phyloP scores from a whole-genome alignment of 2,797 vertebrate genomes.

The Sebastes melanostomus region DNA sequence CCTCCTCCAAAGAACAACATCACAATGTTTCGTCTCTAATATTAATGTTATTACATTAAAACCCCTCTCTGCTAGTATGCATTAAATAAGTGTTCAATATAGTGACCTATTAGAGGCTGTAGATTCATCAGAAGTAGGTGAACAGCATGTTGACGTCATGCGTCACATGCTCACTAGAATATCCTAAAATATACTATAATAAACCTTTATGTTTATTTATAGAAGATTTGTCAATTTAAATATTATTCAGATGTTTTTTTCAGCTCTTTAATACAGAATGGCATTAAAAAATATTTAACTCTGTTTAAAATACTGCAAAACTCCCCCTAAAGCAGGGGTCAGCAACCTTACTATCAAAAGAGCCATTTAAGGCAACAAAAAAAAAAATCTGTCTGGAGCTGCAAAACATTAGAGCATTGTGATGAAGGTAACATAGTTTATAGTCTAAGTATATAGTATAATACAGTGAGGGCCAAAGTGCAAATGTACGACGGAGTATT shows the following conservation, averaged over 20 bases:
- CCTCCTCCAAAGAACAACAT: not conserved
- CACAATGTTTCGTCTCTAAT: not conserved
- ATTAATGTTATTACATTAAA: not conserved
- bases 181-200: not conserved
- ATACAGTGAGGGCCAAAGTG: too few species aligned
- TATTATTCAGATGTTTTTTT: not conserved
- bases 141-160: conserved; percentile 44
- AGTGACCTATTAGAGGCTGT: not conserved
- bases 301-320: not conserved
- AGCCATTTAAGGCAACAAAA: too few species aligned
- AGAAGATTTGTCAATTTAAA: not conserved
- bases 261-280: not conserved
- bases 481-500: too few species aligned
- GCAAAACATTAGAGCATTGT: too few species aligned
- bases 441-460: too few species aligned
- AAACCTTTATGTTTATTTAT: not conserved
- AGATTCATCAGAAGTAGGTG: conserved; percentile 3
- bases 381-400: rapidly evolving
- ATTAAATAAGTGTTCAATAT: rapidly evolving
- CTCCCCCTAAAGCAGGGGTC: too few species aligned
- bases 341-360: too few species aligned
- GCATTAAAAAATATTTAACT: too few species aligned
- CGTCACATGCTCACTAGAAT: conserved; percentile 31
- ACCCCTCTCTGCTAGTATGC: not conserved
- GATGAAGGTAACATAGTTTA: too few species aligned